Base-by-base conservation (phyloP, 2,797 vertebrate species). In the Poecilia wingei region DNA sequence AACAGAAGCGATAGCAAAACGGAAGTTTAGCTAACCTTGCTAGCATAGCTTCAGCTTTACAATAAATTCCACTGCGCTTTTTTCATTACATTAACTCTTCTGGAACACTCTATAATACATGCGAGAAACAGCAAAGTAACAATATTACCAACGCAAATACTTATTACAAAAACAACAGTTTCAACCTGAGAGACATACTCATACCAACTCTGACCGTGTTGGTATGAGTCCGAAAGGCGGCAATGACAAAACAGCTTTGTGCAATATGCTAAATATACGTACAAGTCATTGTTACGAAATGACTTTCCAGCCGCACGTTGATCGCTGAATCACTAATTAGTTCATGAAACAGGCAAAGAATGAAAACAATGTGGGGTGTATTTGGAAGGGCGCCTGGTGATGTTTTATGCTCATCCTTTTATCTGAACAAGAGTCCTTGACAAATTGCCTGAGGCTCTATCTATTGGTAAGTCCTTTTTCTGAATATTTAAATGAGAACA, bases 401-500 rank as follows among this genome's bases (percentile, higher is more conserved):
- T 82, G 59, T 85, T 89, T 82, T 82, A 75, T 83, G 72, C 59
- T 68, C 33, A 25, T 81, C 77, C 7, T 79, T 87, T 86, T 89
- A 87, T 87, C 87, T 91, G 79, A 76, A 66, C 79, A 36, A 78
- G 78, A 86, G 82, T 84, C 68, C 78, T 78, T 88, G 90, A 84
- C 73, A 84, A 88, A 82, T 59, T 81, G 85, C 87, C 85, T 78
- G 36, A 87, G 86, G 79, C 85, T 81, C 80, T 76, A 81, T 81
- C 70, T 72, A 76, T n/a, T 76, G 76, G 75, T 59, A 84, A 75
- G 57, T 72, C 73, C 36, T 84, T 81, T 69, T n/a, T 69, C 79
- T 88, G 85, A 89, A 91, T 82, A 88, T 88, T 82, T 74, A 88
- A 91, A 89, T 87, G 78, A 74, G 66, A 82, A 49, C 1, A 47